Percentiles rank a stretch among this genome's conserved stretches.
phyloP scores from a whole-genome alignment of 2,888 invertebrate species.

The Achlya flavicornis region DNA sequence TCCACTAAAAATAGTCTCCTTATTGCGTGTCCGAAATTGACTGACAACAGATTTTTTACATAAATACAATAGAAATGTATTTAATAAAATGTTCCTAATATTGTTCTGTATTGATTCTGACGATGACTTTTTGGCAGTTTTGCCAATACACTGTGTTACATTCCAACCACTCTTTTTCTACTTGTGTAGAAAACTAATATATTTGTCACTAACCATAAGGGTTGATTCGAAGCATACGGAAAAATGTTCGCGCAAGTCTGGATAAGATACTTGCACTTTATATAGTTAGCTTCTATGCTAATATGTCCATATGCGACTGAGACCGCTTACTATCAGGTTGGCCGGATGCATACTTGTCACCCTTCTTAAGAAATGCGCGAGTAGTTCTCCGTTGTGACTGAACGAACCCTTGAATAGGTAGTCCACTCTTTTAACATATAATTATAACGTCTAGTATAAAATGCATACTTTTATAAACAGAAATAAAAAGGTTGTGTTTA shows the following conservation, averaged over 20 bases:
- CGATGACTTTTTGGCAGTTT: slow-evolving; percentile 10
- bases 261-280: no score
- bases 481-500: slow-evolving; percentile 37
- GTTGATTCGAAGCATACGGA: no score
- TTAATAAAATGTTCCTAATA: slow-evolving; percentile 6
- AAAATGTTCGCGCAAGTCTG: no score
- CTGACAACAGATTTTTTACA: background rate
- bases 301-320: no score
- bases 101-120: slow-evolving; percentile 8
- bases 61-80: slow-evolving; percentile 2
- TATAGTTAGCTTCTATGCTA: no score
- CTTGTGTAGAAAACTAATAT: slow-evolving; percentile 14
- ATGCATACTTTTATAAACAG: slow-evolving; percentile 16
- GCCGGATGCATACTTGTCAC: no score
- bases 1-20: background rate
- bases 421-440: slow-evolving; percentile 29
- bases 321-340: no score
- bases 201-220: slow-evolving; percentile 35
- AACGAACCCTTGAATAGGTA: slow-evolving; percentile 16
- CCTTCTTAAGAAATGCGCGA: no score
- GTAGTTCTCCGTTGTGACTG: no score
- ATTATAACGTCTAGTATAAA: slow-evolving; percentile 22
- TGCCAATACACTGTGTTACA: slow-evolving; percentile 13
- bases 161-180: slow-evolving; percentile 15
- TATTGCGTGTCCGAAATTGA: background rate